These are phyloP conservation scores for Sebastes reedi DNA, from an alignment of 2,797 vertebrate genomes.

Conservation along the genomic window DNA sequence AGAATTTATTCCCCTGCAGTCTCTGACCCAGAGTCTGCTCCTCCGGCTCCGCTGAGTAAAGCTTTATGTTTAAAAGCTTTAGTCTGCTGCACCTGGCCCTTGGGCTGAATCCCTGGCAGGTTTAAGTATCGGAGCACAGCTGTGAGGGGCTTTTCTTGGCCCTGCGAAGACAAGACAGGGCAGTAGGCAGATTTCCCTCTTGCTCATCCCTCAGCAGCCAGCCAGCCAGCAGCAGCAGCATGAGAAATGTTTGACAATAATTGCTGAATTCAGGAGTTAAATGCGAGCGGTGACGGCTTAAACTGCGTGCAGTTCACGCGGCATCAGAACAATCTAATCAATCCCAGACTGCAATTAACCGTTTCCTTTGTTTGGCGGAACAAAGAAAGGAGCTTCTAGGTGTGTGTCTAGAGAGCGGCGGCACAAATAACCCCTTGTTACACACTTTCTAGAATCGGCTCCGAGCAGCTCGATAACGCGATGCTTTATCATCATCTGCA, in stretches of 20 bases:
- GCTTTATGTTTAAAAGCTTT: constrained; percentile 59
- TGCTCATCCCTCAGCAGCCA: constrained; percentile 18
- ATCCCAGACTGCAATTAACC: constrained; percentile 37
- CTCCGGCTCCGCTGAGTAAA: constrained; percentile 42
- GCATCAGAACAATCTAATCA: constrained; percentile 47
- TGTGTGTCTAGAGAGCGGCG: constrained; percentile 12
- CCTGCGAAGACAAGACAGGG: constrained; percentile 41
- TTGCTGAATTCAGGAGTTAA: constrained; percentile 28
- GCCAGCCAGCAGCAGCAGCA: constrained; percentile 29
- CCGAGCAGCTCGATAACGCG: constrained; percentile 37
- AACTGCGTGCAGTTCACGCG: constrained; percentile 4
- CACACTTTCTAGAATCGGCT: constrained; percentile 7
- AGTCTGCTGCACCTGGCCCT: constrained; percentile 56
- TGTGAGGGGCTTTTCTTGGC: constrained; percentile 64
- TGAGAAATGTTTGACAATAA: constrained; percentile 44
- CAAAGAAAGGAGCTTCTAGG: constrained; percentile 34
- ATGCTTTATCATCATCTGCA: constrained; percentile 33
- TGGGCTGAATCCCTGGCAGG: constrained; percentile 56
- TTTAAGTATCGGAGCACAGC: constrained; percentile 57
- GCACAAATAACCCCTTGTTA: constrained; percentile 39
- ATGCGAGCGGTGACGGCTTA: neutral
- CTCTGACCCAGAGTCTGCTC: constrained; percentile 54
- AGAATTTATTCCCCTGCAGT: constrained; percentile 17
- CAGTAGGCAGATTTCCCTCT: constrained; percentile 39
- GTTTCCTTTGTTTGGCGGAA: constrained; percentile 19